Evolutionary conservation across 2,797 vertebrate genomes (phyloP).

Genomic region (Prionace glauca): DNA sequence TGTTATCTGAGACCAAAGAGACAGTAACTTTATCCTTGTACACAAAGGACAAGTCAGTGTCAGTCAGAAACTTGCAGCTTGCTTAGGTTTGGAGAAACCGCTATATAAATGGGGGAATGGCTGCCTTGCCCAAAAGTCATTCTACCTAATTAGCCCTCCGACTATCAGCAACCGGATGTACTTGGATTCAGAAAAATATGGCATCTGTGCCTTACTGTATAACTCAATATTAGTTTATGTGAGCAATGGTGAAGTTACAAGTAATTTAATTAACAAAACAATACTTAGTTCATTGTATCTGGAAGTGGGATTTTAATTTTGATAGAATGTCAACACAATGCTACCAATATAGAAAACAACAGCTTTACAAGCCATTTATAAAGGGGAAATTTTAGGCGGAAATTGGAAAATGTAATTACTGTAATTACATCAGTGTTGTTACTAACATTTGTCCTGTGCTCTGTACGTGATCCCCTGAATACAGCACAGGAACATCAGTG

Average conservation of each 20-base stretch:
- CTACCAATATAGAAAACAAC: neutral
- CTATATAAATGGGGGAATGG: neutral
- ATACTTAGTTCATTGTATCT: neutral
- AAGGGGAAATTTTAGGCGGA: slow-evolving; percentile 17
- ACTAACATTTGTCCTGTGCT: neutral
- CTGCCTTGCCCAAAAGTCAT: neutral
- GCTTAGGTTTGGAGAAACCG: neutral
- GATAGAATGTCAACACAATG: slow-evolving; percentile 10
- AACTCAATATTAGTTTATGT: neutral
- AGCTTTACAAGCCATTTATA: neutral
- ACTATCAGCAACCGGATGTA: neutral
- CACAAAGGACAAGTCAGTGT: neutral
- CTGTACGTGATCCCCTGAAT: neutral
- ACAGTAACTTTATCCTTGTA: neutral
- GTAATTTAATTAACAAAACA: neutral
- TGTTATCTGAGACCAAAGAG: neutral
- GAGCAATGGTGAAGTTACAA: neutral
- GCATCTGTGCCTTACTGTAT: neutral
- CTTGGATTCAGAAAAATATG: neutral
- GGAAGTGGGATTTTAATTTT: neutral
- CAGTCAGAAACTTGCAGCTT: neutral
- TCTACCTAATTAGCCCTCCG: neutral
- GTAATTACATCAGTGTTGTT: slow-evolving; percentile 3
- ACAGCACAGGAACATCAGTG: neutral
- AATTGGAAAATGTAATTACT: neutral